Percentiles rank a stretch among this genome's conserved stretches.
phyloP scores from a whole-genome alignment of 2,797 vertebrate species.

The Limosa lapponica region DNA sequence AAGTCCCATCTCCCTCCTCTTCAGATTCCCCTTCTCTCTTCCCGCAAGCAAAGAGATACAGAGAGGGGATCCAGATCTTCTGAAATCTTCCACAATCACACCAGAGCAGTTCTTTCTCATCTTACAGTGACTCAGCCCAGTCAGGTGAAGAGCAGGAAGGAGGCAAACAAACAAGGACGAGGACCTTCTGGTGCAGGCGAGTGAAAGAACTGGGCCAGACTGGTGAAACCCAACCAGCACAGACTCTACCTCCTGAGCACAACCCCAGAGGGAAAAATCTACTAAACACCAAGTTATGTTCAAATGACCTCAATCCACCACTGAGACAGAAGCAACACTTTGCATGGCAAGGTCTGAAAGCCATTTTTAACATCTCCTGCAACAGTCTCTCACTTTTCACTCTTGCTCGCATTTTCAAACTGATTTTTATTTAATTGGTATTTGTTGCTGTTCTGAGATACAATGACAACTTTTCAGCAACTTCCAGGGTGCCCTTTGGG shows the following conservation, averaged over 20 bases:
- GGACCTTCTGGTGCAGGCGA: background rate
- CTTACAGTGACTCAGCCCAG: background rate
- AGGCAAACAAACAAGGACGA: background rate
- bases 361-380: background rate
- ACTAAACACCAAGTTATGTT: fast-evolving
- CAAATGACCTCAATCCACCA: fast-evolving
- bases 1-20: background rate
- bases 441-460: background rate
- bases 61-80: background rate
- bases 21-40: background rate
- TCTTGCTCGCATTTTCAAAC: background rate
- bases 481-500: background rate
- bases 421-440: background rate
- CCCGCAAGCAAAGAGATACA: background rate
- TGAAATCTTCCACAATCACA: background rate
- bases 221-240: background rate
- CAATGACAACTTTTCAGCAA: background rate
- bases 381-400: background rate
- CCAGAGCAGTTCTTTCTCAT: background rate
- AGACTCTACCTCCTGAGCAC: fast-evolving
- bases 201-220: background rate
- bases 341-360: background rate
- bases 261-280: background rate
- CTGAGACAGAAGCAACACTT: fast-evolving
- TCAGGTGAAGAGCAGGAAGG: background rate